These are phyloP conservation scores for Drosophila neutralis DNA, from an alignment of 2,888 invertebrate species.

Conservation along the genomic window DNA sequence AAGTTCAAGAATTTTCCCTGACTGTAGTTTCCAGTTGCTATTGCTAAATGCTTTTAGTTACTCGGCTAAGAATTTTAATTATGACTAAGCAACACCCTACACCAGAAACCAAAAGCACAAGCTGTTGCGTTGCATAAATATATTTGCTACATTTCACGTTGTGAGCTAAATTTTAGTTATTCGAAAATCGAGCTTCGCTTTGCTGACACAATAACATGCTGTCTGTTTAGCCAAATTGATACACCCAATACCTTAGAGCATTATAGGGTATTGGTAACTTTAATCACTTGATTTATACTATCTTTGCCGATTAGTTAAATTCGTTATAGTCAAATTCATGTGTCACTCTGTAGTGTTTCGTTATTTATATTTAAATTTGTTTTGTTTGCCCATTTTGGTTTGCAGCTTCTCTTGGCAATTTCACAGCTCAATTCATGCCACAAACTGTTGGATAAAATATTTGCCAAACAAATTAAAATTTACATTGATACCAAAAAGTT, in stretches of 20 bases:
- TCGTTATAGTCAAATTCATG: conserved; percentile 6
- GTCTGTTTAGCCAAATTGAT: background rate
- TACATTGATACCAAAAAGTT: conserved; percentile 73
- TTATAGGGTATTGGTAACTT: background rate
- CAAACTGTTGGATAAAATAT: conserved; percentile 66
- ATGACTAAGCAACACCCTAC: conserved; percentile 6
- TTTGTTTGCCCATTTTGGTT: conserved; percentile 22
- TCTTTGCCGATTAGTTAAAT: background rate
- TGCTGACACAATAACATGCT: background rate
- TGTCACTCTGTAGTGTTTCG: conserved; percentile 20
- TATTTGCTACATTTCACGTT: too few species aligned
- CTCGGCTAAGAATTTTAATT: conserved; percentile 2
- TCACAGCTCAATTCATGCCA: conserved; percentile 63
- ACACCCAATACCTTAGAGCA: background rate
- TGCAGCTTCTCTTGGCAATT: conserved; percentile 42
- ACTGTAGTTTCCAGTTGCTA: conserved; percentile 41
- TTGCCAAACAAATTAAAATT: conserved; percentile 78
- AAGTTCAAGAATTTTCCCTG: conserved; percentile 31
- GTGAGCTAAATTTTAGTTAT: background rate
- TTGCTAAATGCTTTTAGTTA: conserved; percentile 41
- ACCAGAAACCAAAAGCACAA: background rate
- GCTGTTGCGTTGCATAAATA: background rate
- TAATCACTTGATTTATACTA: background rate
- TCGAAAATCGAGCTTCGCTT: background rate
- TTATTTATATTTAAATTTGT: conserved; percentile 35